These are phyloP conservation scores for Stomatorhinus ivindoensis DNA, from an alignment of 2,113 vertebrate genomes.

Conservation along the genomic window DNA sequence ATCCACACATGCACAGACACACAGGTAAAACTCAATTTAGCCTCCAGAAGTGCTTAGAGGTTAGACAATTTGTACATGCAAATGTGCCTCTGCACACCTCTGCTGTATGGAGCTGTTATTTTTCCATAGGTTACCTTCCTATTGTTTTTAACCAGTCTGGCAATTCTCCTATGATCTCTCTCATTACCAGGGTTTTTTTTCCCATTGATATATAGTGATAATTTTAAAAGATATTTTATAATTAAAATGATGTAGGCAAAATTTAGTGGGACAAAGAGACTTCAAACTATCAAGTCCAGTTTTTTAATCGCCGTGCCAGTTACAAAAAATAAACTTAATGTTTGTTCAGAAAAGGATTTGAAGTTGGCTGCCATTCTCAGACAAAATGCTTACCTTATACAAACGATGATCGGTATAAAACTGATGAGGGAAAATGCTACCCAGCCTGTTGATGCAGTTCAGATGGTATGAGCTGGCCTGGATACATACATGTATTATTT, in stretches of 20 bases:
- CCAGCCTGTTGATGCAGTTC: not conserved
- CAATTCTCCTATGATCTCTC: not conserved
- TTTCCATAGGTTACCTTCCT: not conserved
- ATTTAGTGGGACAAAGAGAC: not conserved
- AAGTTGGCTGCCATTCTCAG: not conserved
- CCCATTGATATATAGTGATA: not conserved
- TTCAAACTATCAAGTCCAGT: not conserved
- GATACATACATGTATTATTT: not conserved
- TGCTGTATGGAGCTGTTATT: not conserved
- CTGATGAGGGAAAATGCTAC: not conserved
- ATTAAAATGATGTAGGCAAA: not conserved
- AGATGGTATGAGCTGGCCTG: not conserved
- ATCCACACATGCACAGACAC: not conserved
- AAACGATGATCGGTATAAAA: not conserved
- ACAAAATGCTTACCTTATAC: not conserved
- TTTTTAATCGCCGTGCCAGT: not conserved
- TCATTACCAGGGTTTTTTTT: not conserved
- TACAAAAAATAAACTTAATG: not conserved
- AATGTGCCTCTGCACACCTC: not conserved
- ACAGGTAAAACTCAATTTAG: not conserved
- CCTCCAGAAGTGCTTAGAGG: not conserved
- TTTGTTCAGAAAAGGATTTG: not conserved
- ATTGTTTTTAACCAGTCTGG: not conserved
- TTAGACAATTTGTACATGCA: not conserved
- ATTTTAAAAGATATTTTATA: not conserved